Percentiles rank a stretch among this genome's conserved stretches.
Conservation (phyloP, 2,888 invertebrate species). For the Catocala sponsa region DNA sequence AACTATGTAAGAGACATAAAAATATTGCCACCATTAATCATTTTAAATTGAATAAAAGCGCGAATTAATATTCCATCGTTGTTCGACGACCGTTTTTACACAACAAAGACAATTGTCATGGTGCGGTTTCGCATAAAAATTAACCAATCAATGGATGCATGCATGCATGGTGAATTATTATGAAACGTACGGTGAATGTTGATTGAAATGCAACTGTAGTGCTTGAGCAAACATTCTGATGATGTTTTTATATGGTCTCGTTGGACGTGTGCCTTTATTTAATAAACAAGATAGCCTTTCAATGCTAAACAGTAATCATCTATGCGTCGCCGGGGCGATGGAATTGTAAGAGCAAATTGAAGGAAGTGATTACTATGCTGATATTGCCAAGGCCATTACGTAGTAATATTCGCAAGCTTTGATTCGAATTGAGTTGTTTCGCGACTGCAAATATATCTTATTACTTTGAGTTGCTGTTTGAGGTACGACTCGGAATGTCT, state of each 20-base stretch:
- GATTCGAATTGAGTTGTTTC: constrained; percentile 1
- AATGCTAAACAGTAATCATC: too few species aligned
- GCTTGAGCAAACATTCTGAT: constrained; percentile 40
- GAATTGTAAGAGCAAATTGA: background rate
- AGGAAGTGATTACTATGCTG: constrained; percentile 3
- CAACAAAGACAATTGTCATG: constrained; percentile 56
- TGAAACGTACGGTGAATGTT: constrained; percentile 58
- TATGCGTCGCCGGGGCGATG: too few species aligned
- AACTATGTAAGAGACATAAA: too few species aligned
- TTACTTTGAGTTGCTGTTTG: constrained; percentile 6
- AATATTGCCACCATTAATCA: constrained; percentile 7
- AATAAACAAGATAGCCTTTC: background rate
- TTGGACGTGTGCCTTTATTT: background rate
- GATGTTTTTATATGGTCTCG: constrained; percentile 28
- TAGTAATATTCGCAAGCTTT: background rate
- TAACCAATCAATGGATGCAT: constrained; percentile 55
- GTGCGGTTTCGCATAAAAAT: constrained; percentile 57
- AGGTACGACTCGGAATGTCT: background rate
- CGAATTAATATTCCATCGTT: constrained; percentile 39
- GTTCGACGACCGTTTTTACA: constrained; percentile 48
- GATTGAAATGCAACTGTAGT: constrained; percentile 42
- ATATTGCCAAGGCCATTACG: background rate
- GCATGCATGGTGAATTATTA: constrained; percentile 62
- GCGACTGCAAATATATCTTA: constrained; percentile 5
- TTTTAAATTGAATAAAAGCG: constrained; percentile 31